Evolutionary conservation across 2,797 vertebrate genomes (phyloP), one percentile per base, ranked within the genome.

Genomic region (Arctocebus calabarensis): DNA sequence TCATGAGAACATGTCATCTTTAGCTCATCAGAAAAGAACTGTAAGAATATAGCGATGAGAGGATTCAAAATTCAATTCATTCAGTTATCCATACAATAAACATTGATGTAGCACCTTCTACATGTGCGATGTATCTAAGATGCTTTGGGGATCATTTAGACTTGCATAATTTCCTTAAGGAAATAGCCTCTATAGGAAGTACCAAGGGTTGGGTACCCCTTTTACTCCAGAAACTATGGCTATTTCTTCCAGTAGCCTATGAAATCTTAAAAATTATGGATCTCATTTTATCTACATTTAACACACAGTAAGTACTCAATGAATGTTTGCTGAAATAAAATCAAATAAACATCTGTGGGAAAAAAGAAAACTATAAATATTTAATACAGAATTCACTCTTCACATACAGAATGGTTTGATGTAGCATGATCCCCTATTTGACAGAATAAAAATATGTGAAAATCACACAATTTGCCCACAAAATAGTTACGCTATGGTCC

Each of bases 321-420:
- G 45, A 96, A 66, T 94, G 71, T 82, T 62, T 77, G 43, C 52
- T 19, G 34, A 88, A 91, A 93, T 92, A 87, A 91, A 96, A 97
- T 89, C 96, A 87, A 74, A 43, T 1, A 95, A 88, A 95, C 91
- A 96, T 85, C 93, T 74, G 79, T 74, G 85, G 77, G 85, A 96
- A 91, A 94, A 88, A 96, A 95, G 57, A 92, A 97, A 96, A 75
- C 71, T 68, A 66, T 90, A 95, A 92, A 94, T 70, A 52, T 57
- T 86, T 82, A 88, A 40, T 71, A 82, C 5, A 91, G 94, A 97
- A 97, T 55, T 83, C 91, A 43, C 22, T 91, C 43, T 3, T 45
- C 64, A 88, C 2, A 96, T 68, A 91, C 77, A 96, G 87, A 7
- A 23, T 62, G 17, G 7, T 88, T 84, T 62, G 77, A 97, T 94